Conservation (phyloP, 2,888 invertebrate genomes). For the Drosophila setosimentum region DNA sequence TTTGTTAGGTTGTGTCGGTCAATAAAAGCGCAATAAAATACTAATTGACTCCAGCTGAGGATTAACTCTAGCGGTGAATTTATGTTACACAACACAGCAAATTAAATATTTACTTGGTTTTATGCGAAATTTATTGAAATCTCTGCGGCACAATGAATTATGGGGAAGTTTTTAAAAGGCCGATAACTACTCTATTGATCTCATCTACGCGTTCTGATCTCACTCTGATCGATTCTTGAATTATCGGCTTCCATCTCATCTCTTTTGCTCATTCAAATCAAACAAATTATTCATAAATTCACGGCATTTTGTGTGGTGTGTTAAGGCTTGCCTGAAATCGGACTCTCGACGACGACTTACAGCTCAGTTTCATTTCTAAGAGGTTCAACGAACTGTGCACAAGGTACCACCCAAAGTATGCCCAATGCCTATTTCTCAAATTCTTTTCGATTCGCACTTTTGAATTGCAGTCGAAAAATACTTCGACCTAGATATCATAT, state of each 20-base stretch:
- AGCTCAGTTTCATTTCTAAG: background rate
- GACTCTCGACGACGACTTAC: conserved; percentile 8
- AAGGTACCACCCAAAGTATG: conserved; percentile 40
- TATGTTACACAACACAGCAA: conserved; percentile 75
- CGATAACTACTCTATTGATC: conserved; percentile 24
- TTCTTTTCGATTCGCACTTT: conserved; percentile 50
- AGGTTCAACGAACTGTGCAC: conserved; percentile 46
- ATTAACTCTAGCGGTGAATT: conserved; percentile 78
- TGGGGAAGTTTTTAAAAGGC: conserved; percentile 40
- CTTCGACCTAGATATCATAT: background rate
- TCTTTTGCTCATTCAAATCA: conserved; percentile 47
- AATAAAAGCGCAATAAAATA: conserved; percentile 76
- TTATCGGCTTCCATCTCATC: background rate
- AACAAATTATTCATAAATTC: conserved; percentile 67
- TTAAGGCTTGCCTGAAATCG: conserved; percentile 50
- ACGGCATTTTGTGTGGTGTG: conserved; percentile 39
- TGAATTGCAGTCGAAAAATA: conserved; percentile 24
- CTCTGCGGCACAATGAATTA: conserved; percentile 48
- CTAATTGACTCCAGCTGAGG: conserved; percentile 74
- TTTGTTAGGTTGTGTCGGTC: conserved; percentile 28
- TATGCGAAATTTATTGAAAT: conserved; percentile 75
- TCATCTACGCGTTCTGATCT: conserved; percentile 13
- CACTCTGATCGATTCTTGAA: conserved; percentile 64
- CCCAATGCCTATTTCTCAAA: conserved; percentile 51
- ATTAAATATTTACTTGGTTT: conserved; percentile 72